Evolutionary conservation across 2,888 invertebrate species (phyloP).

Genomic region (Nephrotoma guestfalica): DNA sequence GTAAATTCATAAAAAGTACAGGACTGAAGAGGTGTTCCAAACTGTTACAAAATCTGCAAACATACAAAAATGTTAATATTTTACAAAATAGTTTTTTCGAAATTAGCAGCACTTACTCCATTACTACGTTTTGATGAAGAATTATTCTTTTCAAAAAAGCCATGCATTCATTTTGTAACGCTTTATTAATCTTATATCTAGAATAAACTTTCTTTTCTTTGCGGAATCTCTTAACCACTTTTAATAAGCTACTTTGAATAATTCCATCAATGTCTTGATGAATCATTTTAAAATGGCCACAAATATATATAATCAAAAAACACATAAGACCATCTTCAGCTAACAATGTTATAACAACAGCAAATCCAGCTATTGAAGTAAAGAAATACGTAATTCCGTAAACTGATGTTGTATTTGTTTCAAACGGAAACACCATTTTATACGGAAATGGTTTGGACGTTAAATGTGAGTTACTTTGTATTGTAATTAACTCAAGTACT

Average conservation of each 20-base stretch:
- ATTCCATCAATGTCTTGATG: conserved; percentile 21
- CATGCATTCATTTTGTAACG: conserved; percentile 13
- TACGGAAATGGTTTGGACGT: conserved; percentile 29
- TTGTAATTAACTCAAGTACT: conserved; percentile 20
- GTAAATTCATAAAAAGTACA: conserved; percentile 26
- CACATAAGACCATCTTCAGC: conserved; percentile 30
- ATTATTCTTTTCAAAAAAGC: conserved; percentile 19
- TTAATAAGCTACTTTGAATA: neutral
- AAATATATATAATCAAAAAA: conserved; percentile 28
- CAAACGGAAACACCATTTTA: conserved; percentile 29
- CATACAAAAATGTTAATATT: neutral
- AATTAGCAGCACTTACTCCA: conserved; percentile 19
- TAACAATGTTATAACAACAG: conserved; percentile 28
- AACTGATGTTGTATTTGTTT: conserved; percentile 21
- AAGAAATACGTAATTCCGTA: conserved; percentile 27
- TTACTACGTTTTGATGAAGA: conserved; percentile 21
- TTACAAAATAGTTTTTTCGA: neutral
- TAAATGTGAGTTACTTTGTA: neutral
- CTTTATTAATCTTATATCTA: neutral
- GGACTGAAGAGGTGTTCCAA: conserved; percentile 29
- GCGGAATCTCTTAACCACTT: neutral
- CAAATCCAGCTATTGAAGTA: conserved; percentile 27
- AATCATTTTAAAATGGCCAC: conserved; percentile 26
- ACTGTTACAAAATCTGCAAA: conserved; percentile 21
- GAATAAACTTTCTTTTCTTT: neutral